These are phyloP conservation scores for Chaetura pelagica DNA, from an alignment of 2,113 vertebrate species.

Conservation along the genomic window DNA sequence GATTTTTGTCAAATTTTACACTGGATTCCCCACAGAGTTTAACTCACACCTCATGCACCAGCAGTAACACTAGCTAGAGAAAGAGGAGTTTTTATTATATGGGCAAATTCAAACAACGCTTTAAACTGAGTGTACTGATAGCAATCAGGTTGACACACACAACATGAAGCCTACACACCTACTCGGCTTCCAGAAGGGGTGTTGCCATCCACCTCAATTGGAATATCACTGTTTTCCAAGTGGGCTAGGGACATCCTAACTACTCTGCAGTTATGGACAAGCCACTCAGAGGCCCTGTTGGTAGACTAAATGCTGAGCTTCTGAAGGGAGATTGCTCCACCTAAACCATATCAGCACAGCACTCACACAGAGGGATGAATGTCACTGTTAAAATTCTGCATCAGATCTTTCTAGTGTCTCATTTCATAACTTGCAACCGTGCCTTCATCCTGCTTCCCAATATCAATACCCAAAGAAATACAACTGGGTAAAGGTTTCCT, in stretches of 20 bases:
- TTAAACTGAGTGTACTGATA: neutral
- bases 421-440: neutral
- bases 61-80: neutral
- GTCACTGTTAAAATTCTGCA: neutral
- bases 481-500: neutral
- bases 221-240: neutral
- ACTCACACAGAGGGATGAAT: neutral
- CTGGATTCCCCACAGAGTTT: neutral
- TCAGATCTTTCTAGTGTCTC: neutral
- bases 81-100: neutral
- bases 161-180: neutral
- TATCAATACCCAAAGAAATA: neutral
- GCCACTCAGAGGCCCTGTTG: neutral
- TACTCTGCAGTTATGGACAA: neutral
- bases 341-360: accelerated
- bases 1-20: neutral
- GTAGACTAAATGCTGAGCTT: neutral
- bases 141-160: neutral
- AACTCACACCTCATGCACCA: neutral
- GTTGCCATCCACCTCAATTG: neutral
- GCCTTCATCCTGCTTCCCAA: neutral
- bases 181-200: neutral
- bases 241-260: neutral
- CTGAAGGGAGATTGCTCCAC: neutral
- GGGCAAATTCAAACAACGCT: neutral